phyloP scores from a whole-genome alignment of 2,113 vertebrate genomes.

The Isurus oxyrinchus region DNA sequence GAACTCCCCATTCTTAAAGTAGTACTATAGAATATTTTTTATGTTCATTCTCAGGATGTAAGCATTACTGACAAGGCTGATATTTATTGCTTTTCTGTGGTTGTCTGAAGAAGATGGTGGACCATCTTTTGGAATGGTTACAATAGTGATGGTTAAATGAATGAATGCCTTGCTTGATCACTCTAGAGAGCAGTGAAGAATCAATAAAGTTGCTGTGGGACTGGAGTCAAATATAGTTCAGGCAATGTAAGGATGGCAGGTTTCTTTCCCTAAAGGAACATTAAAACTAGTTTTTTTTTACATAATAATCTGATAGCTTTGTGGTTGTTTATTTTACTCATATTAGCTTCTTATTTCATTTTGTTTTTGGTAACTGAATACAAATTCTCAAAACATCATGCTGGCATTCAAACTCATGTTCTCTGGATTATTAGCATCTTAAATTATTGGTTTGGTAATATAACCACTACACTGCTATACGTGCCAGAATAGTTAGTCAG shows the following conservation, averaged over 20 bases:
- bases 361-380: background rate
- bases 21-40: background rate
- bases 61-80: background rate
- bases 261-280: background rate
- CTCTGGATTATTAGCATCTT: background rate
- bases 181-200: background rate
- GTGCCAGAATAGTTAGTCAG: background rate
- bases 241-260: background rate
- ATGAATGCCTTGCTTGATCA: background rate
- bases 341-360: background rate
- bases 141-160: background rate
- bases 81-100: background rate
- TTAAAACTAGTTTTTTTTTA: background rate
- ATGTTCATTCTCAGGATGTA: background rate
- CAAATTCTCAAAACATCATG: background rate
- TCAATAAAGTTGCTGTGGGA: background rate
- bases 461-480: background rate
- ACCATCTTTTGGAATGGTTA: background rate
- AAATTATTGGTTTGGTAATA: background rate
- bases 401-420: background rate
- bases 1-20: background rate
- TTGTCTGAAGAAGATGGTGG: background rate
- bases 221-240: background rate
- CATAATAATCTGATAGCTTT: background rate
- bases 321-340: background rate